Conservation (phyloP, 2,113 vertebrate species). For the Bufo bufo region DNA sequence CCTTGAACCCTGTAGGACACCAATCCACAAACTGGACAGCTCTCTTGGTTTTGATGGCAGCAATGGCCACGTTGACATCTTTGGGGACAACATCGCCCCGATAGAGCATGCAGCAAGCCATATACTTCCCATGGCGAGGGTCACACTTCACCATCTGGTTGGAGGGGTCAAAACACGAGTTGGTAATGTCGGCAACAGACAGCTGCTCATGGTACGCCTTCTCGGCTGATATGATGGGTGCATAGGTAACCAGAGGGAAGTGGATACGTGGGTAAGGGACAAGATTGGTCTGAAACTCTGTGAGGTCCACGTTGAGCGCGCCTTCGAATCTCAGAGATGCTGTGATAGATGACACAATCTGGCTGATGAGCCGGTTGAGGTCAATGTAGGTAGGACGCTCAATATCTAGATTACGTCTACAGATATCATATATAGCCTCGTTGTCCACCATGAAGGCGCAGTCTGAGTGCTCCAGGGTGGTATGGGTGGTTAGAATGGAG, state of each 20-base stretch:
- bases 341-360: constrained; percentile 81
- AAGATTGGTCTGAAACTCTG: constrained; percentile 81
- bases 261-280: constrained; percentile 83
- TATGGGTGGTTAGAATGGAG: constrained; percentile 79
- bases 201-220: constrained; percentile 77
- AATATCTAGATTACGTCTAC: constrained; percentile 72
- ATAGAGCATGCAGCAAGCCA: constrained; percentile 83
- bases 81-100: constrained; percentile 77
- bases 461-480: constrained; percentile 79
- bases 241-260: constrained; percentile 78
- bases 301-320: constrained; percentile 80
- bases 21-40: constrained; percentile 74
- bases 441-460: constrained; percentile 85
- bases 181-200: constrained; percentile 79
- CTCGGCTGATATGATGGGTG: constrained; percentile 76
- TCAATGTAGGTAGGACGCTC: constrained; percentile 78
- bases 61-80: constrained; percentile 77
- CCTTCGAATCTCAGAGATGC: constrained; percentile 78
- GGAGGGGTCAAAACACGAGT: constrained; percentile 76
- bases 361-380: constrained; percentile 78
- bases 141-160: constrained; percentile 85
- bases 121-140: constrained; percentile 78
- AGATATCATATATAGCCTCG: constrained; percentile 82
- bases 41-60: constrained; percentile 78
- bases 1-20: constrained; percentile 83